phyloP scores from a whole-genome alignment of 2,797 vertebrate species.

The Poecilia wingei region DNA sequence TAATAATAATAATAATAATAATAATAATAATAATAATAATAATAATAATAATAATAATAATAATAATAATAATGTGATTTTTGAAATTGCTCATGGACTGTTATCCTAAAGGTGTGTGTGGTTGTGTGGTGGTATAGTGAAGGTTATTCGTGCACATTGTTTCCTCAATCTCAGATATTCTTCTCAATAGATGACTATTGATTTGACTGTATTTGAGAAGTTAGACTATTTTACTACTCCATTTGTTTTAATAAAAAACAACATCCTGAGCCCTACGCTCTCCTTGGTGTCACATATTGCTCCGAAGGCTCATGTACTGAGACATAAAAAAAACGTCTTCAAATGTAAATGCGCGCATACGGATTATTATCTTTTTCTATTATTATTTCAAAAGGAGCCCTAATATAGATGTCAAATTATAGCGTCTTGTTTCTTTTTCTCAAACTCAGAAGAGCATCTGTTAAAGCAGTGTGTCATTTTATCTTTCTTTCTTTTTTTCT shows the following conservation, averaged over 20 bases:
- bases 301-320: neutral
- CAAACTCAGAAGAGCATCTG: too few relatives aligned
- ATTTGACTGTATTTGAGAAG: neutral
- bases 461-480: neutral
- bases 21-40: neutral
- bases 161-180: neutral
- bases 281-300: neutral
- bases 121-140: neutral
- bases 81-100: neutral
- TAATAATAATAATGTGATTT: neutral
- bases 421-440: neutral
- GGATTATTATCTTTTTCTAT: neutral
- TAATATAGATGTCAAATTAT: neutral
- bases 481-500: neutral
- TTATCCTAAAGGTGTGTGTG: neutral
- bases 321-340: neutral
- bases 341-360: neutral
- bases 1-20: neutral
- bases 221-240: neutral
- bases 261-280: neutral
- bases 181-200: neutral
- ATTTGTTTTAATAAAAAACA: neutral
- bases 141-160: neutral
- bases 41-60: conserved; percentile 2
- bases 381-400: neutral